phyloP scores from a whole-genome alignment of 2,888 invertebrate species.

The Pycnomerus fuliginosus region DNA sequence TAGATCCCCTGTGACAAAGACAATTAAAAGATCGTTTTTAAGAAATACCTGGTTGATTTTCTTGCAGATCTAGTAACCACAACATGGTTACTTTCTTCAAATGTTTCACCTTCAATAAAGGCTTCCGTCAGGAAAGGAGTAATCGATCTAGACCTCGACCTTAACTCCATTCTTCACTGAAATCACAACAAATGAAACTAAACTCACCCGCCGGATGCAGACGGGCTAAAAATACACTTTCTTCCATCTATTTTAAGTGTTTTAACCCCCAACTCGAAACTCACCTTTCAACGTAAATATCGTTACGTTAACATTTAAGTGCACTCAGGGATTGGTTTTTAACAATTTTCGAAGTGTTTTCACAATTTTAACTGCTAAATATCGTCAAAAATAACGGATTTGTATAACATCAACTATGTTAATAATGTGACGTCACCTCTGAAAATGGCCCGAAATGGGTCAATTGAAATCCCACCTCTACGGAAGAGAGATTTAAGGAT shows the following conservation, averaged over 20 bases:
- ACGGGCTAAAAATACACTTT: constrained; percentile 17
- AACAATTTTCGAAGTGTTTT: not conserved
- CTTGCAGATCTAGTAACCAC: constrained; percentile 36
- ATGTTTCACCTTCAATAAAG: constrained; percentile 57
- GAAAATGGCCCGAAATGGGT: too few relatives aligned
- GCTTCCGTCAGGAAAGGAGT: constrained; percentile 65
- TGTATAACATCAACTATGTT: too few relatives aligned
- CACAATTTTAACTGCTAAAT: too few relatives aligned
- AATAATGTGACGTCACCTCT: too few relatives aligned
- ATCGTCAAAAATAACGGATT: too few relatives aligned
- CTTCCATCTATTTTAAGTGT: constrained; percentile 15
- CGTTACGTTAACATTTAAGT: not conserved
- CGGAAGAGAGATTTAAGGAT: too few relatives aligned
- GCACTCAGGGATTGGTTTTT: too few relatives aligned
- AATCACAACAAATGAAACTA: constrained; percentile 7
- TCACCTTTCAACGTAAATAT: not conserved
- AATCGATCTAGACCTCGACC: constrained; percentile 69
- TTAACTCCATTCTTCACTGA: constrained; percentile 53
- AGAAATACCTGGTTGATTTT: constrained; percentile 49
- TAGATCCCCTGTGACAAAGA: too few relatives aligned
- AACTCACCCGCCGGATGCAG: constrained; percentile 16
- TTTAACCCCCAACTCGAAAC: too few relatives aligned
- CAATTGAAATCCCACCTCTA: too few relatives aligned
- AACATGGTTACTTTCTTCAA: constrained; percentile 48
- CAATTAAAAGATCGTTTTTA: too few relatives aligned